Evolutionary conservation across 2,888 invertebrate genomes (phyloP), one percentile per base, ranked within the genome.

Genomic region (Aquatica leii): DNA sequence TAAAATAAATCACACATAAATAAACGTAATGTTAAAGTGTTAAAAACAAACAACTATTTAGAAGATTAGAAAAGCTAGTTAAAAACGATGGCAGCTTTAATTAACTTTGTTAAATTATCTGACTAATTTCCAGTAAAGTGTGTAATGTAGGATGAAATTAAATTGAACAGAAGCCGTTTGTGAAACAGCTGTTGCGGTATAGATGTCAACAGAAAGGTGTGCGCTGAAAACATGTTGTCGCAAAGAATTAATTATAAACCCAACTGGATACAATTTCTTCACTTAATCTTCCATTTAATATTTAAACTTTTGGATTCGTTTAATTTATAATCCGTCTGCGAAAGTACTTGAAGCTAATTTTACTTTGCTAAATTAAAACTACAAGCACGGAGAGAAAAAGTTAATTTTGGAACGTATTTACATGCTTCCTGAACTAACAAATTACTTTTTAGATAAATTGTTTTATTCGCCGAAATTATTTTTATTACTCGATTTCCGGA

Each of bases 101-200:
- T 24, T 24, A 17, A 9, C 4, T 9, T 17, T 43, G 17, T 35
- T 52, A 58, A 65, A 59, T 66, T 62, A 64, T 56, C 61, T 35
- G 64, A 58, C 65, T 65, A 73, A 70, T 64, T 60, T 65, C 72
- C 71, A 72, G 74, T 74, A 73, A 73, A 73, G 72, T 68, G 75
- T 71, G 75, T 72, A 73, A 73, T 74, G 75, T 76, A 74, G 74
- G 72, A 75, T 77, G 72, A 77, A 78, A 78, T 78, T 74, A 74
- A 75, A 76, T 78, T 77, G 77, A 77, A 78, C 76, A 78, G 63
- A 74, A 76, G 75, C 77, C 78, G 78, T 79, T 78, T 77, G 74
- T 71, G 70, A 68, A 71, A 73, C 78, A 78, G 77, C 75, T 77
- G 77, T 69, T 69, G 59, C 50, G 57, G 60, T 57, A 56, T 60